Conservation (phyloP, 2,888 invertebrate species). For the Phania funesta region DNA sequence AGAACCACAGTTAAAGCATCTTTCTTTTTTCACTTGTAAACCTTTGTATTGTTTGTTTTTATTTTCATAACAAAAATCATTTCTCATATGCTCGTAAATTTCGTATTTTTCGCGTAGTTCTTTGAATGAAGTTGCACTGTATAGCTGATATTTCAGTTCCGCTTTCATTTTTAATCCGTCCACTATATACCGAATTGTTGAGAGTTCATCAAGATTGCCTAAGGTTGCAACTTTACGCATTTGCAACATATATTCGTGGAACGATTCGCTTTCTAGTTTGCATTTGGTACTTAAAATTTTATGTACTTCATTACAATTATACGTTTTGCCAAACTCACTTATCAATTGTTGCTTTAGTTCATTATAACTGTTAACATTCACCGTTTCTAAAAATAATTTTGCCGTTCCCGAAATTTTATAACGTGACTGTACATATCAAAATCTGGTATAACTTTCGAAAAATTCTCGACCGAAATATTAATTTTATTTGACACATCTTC, state of each 20-base stretch:
- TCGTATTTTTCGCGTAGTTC: conserved; percentile 20
- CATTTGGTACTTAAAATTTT: not conserved
- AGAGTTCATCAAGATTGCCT: conserved; percentile 7
- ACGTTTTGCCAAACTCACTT: conserved; percentile 10
- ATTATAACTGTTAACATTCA: conserved; percentile 2
- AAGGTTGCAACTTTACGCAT: conserved; percentile 10
- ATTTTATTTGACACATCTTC: not conserved
- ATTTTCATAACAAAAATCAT: conserved; percentile 8
- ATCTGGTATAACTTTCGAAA: conserved; percentile 35
- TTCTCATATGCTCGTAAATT: conserved; percentile 17
- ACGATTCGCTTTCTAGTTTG: not conserved
- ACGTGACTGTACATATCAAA: conserved; percentile 24
- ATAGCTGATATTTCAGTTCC: conserved; percentile 25
- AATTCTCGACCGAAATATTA: conserved; percentile 26
- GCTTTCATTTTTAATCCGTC: conserved; percentile 2
- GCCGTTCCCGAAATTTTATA: conserved; percentile 20
- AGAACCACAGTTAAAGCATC: conserved; percentile 37
- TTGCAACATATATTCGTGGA: conserved; percentile 18
- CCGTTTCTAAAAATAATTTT: conserved; percentile 28
- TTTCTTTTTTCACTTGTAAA: conserved; percentile 1
- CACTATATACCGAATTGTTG: conserved; percentile 16
- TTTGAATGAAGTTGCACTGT: conserved; percentile 28
- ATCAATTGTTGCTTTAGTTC: conserved; percentile 8
- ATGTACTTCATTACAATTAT: conserved; percentile 21
- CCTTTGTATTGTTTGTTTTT: conserved; percentile 11